Conservation (phyloP, 2,113 vertebrate genomes). For the Hypanus sabinus region DNA sequence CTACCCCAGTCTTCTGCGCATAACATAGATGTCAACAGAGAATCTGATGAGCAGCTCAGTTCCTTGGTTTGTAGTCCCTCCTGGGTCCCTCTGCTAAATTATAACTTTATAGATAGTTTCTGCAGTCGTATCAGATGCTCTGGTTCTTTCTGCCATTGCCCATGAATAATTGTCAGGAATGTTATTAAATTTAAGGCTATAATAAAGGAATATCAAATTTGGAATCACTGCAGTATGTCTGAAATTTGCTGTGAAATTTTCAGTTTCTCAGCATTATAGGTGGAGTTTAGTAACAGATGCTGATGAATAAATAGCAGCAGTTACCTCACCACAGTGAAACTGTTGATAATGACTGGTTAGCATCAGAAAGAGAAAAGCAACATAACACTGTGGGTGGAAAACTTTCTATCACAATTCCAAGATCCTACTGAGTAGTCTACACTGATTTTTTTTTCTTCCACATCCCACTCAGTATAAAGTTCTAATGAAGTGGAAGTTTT, state of each 20-base stretch:
- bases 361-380: neutral
- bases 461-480: neutral
- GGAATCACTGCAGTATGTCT: neutral
- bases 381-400: neutral
- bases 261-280: constrained; percentile 17
- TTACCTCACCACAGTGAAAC: neutral
- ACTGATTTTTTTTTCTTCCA: neutral
- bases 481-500: neutral
- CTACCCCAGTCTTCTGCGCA: no score
- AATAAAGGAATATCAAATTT: neutral
- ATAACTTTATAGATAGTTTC: neutral
- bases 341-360: neutral
- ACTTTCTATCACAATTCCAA: neutral
- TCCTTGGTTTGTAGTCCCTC: neutral
- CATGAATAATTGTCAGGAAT: neutral
- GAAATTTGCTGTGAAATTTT: neutral
- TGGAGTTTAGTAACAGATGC: constrained; percentile 3
- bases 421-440: neutral
- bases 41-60: no score
- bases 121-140: neutral
- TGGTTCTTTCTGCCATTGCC: neutral
- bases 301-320: constrained; percentile 21
- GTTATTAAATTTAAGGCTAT: neutral
- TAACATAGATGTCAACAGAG: no score
- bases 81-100: neutral